phyloP scores from a whole-genome alignment of 2,113 vertebrate genomes.

The Butorides virescens region DNA sequence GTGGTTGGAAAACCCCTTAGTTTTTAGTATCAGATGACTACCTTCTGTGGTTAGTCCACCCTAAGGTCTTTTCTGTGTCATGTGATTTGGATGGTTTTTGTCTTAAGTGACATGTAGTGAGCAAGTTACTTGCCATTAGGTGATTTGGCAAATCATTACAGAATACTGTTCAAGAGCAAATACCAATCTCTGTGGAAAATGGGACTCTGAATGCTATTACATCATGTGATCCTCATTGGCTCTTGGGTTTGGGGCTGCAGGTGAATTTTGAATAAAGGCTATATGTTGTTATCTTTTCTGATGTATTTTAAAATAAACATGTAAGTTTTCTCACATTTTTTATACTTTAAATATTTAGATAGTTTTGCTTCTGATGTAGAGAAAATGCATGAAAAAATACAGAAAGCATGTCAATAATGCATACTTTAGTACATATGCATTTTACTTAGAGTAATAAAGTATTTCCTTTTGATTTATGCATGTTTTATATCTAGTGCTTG shows the following conservation, averaged over 20 bases:
- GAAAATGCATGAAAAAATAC: neutral
- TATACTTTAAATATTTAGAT: neutral
- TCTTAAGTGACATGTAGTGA: neutral
- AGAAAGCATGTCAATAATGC: neutral
- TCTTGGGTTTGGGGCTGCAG: neutral
- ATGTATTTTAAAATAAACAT: neutral
- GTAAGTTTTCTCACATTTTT: neutral
- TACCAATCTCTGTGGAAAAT: neutral
- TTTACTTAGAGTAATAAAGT: neutral
- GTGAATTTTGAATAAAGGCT: neutral
- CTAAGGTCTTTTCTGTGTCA: neutral
- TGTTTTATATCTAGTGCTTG: neutral
- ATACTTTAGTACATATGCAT: neutral
- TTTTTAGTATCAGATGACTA: neutral
- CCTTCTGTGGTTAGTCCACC: neutral
- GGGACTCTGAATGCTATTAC: neutral
- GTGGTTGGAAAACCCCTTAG: neutral
- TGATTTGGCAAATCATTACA: neutral
- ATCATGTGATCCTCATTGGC: neutral
- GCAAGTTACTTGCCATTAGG: neutral
- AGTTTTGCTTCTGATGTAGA: neutral
- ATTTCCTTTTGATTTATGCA: neutral
- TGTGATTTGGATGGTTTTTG: neutral
- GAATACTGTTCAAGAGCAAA: neutral
- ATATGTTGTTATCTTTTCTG: neutral